phyloP scores from a whole-genome alignment of 2,113 vertebrate species.

The Struthio camelus region DNA sequence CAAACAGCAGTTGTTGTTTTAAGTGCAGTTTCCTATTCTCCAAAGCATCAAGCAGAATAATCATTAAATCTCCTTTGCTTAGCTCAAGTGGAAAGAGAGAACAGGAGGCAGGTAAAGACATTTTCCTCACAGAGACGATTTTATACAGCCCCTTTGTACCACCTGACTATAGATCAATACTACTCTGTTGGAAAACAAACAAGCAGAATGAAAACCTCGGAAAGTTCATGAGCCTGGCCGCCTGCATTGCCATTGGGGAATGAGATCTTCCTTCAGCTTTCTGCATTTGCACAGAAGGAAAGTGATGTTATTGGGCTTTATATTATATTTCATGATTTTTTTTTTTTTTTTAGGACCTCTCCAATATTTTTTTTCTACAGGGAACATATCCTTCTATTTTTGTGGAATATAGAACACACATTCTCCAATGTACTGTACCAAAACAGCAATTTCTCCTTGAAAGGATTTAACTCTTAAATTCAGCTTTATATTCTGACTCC shows the following conservation, averaged over 20 bases:
- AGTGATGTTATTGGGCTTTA: not conserved
- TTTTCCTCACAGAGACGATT: not conserved
- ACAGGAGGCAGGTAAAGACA: not conserved
- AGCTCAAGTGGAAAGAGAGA: not conserved
- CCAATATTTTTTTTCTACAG: not conserved
- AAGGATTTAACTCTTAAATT: not conserved
- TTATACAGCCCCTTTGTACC: not conserved
- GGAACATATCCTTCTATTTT: not conserved
- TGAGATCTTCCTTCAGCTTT: not conserved
- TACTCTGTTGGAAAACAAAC: constrained; percentile 36
- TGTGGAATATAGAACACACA: not conserved
- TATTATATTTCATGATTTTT: not conserved
- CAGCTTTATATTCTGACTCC: rapidly evolving
- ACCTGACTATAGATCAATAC: constrained; percentile 28
- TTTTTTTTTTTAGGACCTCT: not conserved
- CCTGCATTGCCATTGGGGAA: not conserved
- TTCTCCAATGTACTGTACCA: not conserved
- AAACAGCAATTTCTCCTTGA: not conserved
- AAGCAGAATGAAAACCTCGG: constrained; percentile 11
- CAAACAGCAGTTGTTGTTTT: not conserved
- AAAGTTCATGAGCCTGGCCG: not conserved
- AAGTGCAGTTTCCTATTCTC: not conserved
- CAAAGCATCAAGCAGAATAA: not conserved
- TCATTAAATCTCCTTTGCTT: not conserved
- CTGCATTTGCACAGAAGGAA: not conserved